These are phyloP conservation scores for Periophthalmus magnuspinnatus DNA, from an alignment of 2,797 vertebrate species.

Conservation along the genomic window DNA sequence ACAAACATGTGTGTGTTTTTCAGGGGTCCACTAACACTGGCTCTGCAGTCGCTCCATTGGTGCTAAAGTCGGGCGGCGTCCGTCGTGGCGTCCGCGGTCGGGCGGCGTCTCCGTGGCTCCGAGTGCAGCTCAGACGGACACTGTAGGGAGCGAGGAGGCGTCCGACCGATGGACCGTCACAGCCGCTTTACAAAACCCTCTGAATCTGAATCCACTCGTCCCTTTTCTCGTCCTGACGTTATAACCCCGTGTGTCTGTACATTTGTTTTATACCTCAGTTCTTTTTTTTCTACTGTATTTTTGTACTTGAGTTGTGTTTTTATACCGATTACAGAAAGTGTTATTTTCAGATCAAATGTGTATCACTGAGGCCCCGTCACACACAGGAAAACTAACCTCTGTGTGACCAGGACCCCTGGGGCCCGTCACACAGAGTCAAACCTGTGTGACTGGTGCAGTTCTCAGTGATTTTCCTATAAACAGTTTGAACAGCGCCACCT, in stretches of 20 bases:
- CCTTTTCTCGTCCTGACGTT: conserved; percentile 49
- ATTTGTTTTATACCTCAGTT: conserved; percentile 87
- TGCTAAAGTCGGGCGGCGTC: conserved; percentile 63
- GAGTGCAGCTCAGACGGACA: conserved; percentile 26
- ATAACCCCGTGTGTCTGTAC: conserved; percentile 77
- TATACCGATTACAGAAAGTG: conserved; percentile 50
- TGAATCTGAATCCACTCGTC: conserved; percentile 16
- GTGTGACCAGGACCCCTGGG: too few relatives aligned
- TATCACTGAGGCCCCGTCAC: too few relatives aligned
- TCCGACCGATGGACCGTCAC: conserved; percentile 33
- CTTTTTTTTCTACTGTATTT: conserved; percentile 79
- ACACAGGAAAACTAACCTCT: too few relatives aligned
- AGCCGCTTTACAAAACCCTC: conserved; percentile 45
- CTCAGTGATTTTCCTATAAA: neutral
- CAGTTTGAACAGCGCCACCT: conserved; percentile 19
- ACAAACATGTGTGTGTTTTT: too few relatives aligned
- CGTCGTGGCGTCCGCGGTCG: too few relatives aligned
- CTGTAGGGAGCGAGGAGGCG: conserved; percentile 22
- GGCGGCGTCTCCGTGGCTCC: neutral
- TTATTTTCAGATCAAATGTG: conserved; percentile 25
- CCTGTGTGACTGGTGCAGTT: too few relatives aligned
- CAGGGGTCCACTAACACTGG: conserved; percentile 72
- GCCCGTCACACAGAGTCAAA: too few relatives aligned
- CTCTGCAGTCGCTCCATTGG: conserved; percentile 53
- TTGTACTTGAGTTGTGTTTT: conserved; percentile 57